Evolutionary conservation across 2,797 vertebrate genomes (phyloP), one percentile per base, ranked within the genome.

Genomic region (Momotus momota): DNA sequence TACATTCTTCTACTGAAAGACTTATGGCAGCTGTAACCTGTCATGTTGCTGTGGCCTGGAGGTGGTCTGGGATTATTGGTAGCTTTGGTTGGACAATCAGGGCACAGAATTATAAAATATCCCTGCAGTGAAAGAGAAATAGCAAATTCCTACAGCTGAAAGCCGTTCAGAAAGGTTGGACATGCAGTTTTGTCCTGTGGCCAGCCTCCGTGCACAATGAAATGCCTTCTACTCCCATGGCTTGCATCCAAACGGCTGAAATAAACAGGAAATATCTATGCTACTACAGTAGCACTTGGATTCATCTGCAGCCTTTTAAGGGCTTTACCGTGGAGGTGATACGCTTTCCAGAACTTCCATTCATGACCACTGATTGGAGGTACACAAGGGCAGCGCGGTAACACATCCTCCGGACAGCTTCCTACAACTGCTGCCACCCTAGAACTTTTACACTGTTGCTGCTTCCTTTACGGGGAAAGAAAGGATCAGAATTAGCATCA

Each of bases 231-330:
- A 88, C 86, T 95, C 64, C 78, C 74, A 74, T 84, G 93, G 93
- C 91, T 79, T 38, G 49, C 61, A 75, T 79, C 92, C 92, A 95
- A 96, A 93, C 2, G 1, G 81, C 88, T 3, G 52, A 95, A 95
- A 94, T 81, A 97, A 97, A 97, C 94, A 97, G 93, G 95, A 97
- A 97, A 94, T 96, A 94, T 94, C 94, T 91, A 80, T 75, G 94
- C 77, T 95, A 96, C 94, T 90, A 93, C 84, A 91, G 88, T 88
- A 96, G 84, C 83, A 46, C 60, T 91, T 86, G 90, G 84, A 95
- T 69, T 89, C 81, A 75, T 92, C 74, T 95, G 49, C 55, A 78
- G 92, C 96, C 95, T 95, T 95, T 95, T 97, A 95, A 93, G 93
- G 96, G 65, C 88, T 95, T 95, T 74, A 72, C 60, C 2, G 11